phyloP scores from a whole-genome alignment of 2,113 vertebrate species.

The Thalassoma bifasciatum region DNA sequence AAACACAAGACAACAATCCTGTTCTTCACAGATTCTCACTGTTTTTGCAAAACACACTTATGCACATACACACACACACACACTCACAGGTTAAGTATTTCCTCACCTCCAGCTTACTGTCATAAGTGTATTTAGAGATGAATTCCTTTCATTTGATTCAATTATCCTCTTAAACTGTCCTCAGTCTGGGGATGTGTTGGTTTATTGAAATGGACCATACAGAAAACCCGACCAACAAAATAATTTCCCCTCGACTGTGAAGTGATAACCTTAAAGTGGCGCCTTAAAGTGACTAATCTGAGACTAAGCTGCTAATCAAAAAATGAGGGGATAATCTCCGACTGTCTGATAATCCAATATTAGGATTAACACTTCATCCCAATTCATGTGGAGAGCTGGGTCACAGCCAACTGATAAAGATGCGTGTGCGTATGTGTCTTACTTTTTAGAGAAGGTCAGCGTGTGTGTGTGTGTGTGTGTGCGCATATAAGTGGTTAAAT shows the following conservation, averaged over 20 bases:
- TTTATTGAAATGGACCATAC: not conserved
- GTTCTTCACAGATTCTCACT: no score
- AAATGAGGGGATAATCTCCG: slow-evolving; percentile 64
- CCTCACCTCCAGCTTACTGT: slow-evolving; percentile 6
- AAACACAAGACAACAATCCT: no score
- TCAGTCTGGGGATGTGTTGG: slow-evolving; percentile 24
- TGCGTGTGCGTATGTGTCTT: slow-evolving; percentile 19
- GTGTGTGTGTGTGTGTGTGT: slow-evolving; percentile 12
- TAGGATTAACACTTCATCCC: slow-evolving; percentile 57
- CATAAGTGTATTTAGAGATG: slow-evolving; percentile 9
- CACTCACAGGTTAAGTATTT: not conserved
- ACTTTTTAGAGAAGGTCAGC: slow-evolving; percentile 1
- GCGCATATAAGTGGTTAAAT: slow-evolving; percentile 20
- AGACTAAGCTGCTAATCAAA: slow-evolving; percentile 55
- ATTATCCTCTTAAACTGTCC: slow-evolving; percentile 43
- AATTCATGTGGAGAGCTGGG: slow-evolving; percentile 37
- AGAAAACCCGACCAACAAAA: slow-evolving; percentile 30
- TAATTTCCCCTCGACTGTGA: slow-evolving; percentile 16
- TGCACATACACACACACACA: not conserved
- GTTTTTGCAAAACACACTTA: not conserved
- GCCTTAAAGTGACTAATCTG: slow-evolving; percentile 54
- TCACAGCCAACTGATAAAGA: slow-evolving; percentile 56
- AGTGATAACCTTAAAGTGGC: slow-evolving; percentile 67
- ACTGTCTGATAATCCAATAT: slow-evolving; percentile 67
- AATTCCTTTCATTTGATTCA: slow-evolving; percentile 41